Conservation (phyloP, 2,797 vertebrate genomes). For the Mastacembelus armatus region DNA sequence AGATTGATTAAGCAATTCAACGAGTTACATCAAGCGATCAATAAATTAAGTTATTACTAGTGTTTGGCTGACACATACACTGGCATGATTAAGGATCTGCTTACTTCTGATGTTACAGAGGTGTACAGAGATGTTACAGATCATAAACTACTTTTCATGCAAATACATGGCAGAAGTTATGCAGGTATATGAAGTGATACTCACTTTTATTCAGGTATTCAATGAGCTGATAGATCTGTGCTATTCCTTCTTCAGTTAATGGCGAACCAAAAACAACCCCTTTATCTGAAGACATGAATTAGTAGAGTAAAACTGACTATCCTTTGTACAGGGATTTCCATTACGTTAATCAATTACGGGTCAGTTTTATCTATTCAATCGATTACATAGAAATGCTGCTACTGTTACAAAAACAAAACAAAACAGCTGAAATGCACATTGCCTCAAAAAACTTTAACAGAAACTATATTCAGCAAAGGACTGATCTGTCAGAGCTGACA, state of each 20-base stretch:
- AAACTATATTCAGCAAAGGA: too few species aligned
- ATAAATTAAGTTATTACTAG: not conserved
- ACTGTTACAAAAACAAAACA: not conserved
- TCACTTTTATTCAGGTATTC: slow-evolving; percentile 97
- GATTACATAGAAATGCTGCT: not conserved
- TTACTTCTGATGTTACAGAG: not conserved
- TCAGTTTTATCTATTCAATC: not conserved
- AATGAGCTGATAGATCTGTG: slow-evolving; percentile 97
- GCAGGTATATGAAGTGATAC: slow-evolving; percentile 60
- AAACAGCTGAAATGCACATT: not conserved
- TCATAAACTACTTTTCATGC: slow-evolving; percentile 2
- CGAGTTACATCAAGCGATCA: not conserved
- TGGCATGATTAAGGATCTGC: not conserved
- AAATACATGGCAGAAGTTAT: not conserved
- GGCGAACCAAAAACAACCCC: slow-evolving; percentile 95
- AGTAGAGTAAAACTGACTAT: too few species aligned
- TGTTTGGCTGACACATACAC: not conserved
- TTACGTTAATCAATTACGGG: not conserved
- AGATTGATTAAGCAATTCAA: not conserved
- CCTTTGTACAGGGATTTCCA: too few species aligned
- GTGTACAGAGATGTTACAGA: too few species aligned
- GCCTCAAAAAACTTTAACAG: not conserved
- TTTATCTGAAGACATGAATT: slow-evolving; percentile 87
- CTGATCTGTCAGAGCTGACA: too few species aligned
- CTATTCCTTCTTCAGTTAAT: slow-evolving; percentile 96